Evolutionary conservation across 1,140 invertebrate species (phyloP).

Genomic region (Oreohelix idahoensis): DNA sequence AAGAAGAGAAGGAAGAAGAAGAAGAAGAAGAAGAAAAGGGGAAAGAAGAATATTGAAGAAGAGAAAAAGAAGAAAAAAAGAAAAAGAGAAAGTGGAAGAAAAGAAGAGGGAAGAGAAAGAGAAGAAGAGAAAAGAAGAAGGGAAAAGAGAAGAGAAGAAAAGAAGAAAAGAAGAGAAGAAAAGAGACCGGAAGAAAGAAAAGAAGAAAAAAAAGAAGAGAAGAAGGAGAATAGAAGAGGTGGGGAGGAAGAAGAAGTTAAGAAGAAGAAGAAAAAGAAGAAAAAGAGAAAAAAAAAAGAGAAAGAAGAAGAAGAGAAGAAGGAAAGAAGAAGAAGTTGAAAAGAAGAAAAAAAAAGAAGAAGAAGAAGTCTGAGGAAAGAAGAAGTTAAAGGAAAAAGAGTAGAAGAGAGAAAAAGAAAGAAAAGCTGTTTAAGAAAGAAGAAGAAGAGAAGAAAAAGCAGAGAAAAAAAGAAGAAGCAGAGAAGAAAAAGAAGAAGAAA

Average conservation of each 20-base stretch:
- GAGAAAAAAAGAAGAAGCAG: too few species aligned
- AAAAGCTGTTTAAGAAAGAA: too few species aligned
- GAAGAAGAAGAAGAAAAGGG: background rate
- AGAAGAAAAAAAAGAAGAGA: background rate
- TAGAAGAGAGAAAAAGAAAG: background rate
- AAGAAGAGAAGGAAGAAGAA: background rate
- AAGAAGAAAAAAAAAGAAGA: too few species aligned
- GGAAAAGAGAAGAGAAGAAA: constrained; percentile 5
- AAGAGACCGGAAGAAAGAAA: background rate
- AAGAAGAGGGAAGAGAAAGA: constrained; percentile 8
- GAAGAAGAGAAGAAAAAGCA: too few species aligned
- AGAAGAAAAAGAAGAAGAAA: too few species aligned
- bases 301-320: background rate
- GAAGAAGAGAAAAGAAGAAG: background rate
- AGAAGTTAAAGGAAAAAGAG: background rate
- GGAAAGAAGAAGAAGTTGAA: too few species aligned
- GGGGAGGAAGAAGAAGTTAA: too few species aligned
- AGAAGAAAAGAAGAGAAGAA: constrained; percentile 14
- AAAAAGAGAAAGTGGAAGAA: too few species aligned
- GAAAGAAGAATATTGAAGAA: too few species aligned
- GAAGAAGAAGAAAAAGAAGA: too few species aligned
- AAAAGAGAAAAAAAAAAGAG: background rate
- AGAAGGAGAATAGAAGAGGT: too few species aligned
- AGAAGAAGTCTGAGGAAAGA: too few species aligned
- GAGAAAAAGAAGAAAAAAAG: background rate